These are phyloP conservation scores for Ciconia maguari DNA, from an alignment of 2,113 vertebrate species.

Conservation along the genomic window DNA sequence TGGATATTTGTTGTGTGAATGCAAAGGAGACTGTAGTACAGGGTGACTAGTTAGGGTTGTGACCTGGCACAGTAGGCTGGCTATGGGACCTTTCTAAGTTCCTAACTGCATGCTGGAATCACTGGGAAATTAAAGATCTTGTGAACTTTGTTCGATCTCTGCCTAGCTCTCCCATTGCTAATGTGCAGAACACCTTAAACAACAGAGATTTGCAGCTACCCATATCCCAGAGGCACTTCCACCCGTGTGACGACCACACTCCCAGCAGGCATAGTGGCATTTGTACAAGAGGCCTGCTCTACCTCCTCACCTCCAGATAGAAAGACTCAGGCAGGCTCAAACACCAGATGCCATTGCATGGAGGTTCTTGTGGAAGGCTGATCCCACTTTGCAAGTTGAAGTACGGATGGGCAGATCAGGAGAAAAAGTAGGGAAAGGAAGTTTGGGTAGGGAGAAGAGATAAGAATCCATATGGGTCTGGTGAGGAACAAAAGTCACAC, in stretches of 20 bases:
- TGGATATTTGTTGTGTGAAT: not conserved
- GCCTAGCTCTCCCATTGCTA: not conserved
- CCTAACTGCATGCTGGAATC: not conserved
- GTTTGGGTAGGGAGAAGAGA: not conserved
- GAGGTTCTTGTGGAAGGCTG: not conserved
- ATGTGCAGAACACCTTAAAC: not conserved
- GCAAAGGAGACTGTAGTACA: not conserved
- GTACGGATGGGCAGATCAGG: not conserved
- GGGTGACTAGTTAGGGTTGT: not conserved
- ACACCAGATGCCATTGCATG: not conserved
- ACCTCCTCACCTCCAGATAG: not conserved
- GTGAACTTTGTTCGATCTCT: accelerated
- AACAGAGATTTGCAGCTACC: not conserved
- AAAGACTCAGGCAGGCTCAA: not conserved
- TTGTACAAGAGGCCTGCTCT: not conserved
- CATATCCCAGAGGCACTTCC: not conserved
- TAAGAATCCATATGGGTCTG: not conserved
- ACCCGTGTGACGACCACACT: not conserved
- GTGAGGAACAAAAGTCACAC: not conserved
- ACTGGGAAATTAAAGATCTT: not conserved
- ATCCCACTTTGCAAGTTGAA: not conserved
- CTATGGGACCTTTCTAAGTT: not conserved
- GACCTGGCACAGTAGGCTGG: not conserved
- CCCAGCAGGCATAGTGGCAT: not conserved
- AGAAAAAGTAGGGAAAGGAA: not conserved